phyloP scores from a whole-genome alignment of 2,113 vertebrate genomes.

The Rhabdomys dilectus region DNA sequence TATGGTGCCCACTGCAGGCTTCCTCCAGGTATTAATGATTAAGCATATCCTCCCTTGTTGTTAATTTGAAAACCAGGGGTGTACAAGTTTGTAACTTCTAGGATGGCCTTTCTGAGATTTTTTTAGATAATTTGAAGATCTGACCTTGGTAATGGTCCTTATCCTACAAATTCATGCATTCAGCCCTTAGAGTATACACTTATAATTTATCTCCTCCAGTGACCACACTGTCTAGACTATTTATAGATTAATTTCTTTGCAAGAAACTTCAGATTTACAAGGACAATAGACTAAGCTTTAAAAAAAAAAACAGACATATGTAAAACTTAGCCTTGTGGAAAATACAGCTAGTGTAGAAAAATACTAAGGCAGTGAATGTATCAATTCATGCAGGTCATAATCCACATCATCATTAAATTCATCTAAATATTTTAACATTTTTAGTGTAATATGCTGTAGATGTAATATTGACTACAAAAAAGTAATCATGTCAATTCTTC shows the following conservation, averaged over 20 bases:
- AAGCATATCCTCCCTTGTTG: neutral
- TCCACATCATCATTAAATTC: neutral
- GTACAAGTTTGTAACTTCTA: neutral
- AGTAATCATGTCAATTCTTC: neutral
- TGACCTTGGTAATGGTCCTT: neutral
- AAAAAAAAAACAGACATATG: neutral
- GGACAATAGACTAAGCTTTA: neutral
- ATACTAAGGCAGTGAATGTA: neutral
- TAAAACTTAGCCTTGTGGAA: neutral
- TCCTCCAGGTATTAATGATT: neutral
- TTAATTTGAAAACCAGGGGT: neutral
- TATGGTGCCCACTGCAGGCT: neutral
- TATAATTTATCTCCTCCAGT: neutral
- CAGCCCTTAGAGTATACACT: neutral
- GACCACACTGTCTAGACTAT: neutral
- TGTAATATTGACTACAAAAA: neutral
- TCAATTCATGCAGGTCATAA: neutral
- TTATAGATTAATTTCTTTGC: neutral
- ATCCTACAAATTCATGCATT: neutral
- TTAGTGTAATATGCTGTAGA: neutral
- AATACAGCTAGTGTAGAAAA: neutral
- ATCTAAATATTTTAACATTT: neutral
- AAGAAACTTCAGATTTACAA: neutral
- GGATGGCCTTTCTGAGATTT: neutral
- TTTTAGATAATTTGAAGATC: neutral